Evolutionary conservation across 2,888 invertebrate species (phyloP).

Genomic region (Troides oblongomaculatus): DNA sequence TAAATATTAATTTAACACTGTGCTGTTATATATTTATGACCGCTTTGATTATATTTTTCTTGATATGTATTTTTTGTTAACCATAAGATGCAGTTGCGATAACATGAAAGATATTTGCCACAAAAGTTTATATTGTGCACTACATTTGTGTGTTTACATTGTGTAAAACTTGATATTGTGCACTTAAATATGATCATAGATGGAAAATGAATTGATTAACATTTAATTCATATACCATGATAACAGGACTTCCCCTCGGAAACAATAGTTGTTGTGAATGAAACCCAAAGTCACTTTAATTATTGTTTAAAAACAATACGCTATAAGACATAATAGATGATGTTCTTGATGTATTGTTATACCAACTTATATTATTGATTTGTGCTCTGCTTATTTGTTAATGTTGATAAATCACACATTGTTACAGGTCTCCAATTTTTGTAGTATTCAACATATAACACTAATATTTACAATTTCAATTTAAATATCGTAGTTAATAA

Average conservation of each 20-base stretch:
- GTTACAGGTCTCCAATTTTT: background rate
- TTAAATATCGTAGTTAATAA: background rate
- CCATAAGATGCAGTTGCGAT: too few relatives aligned
- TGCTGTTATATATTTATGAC: too few relatives aligned
- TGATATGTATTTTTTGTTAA: too few relatives aligned
- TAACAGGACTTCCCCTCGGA: constrained; percentile 17
- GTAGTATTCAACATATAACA: background rate
- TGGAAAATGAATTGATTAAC: constrained; percentile 1
- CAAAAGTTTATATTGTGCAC: too few relatives aligned
- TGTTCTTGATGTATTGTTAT: background rate
- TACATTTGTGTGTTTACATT: too few relatives aligned
- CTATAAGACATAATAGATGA: background rate
- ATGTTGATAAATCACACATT: too few relatives aligned
- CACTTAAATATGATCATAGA: constrained; percentile 3
- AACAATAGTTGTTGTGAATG: constrained; percentile 13
- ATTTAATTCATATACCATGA: background rate
- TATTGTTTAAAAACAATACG: background rate
- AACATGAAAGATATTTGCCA: too few relatives aligned
- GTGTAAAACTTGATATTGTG: background rate
- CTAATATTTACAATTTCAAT: background rate
- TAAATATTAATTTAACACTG: too few relatives aligned
- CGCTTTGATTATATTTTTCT: too few relatives aligned
- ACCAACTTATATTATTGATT: background rate
- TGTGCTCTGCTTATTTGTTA: background rate
- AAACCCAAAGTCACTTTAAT: background rate